These are phyloP conservation scores for Calephelis perditalis DNA, from an alignment of 2,888 invertebrate genomes.

Conservation along the genomic window DNA sequence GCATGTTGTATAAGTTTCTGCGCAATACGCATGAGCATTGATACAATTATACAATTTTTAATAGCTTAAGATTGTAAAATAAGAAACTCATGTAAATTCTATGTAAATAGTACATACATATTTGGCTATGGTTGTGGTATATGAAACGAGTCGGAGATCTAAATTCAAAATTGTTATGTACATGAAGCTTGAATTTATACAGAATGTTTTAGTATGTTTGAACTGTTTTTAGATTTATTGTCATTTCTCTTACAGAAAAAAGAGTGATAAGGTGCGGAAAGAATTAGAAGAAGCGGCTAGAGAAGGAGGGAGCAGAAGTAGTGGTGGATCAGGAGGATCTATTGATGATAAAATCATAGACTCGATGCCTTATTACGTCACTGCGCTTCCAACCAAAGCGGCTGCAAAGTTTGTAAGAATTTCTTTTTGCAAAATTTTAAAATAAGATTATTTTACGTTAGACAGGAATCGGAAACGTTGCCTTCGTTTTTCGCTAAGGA, in stretches of 20 bases:
- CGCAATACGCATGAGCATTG: not conserved
- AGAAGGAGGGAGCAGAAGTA: constrained; percentile 78
- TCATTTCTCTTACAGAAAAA: constrained; percentile 81
- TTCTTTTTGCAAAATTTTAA: no score
- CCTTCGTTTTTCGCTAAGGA: no score
- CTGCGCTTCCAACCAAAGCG: constrained; percentile 82
- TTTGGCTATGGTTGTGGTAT: constrained; percentile 4
- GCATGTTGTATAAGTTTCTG: constrained; percentile 1
- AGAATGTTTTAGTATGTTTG: not conserved
- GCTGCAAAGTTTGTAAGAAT: constrained; percentile 86
- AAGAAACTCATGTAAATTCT: not conserved
- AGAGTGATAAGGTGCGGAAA: constrained; percentile 91
- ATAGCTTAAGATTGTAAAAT: constrained; percentile 4
- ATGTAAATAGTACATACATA: not conserved
- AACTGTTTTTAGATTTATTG: not conserved
- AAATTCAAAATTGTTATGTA: constrained; percentile 18
- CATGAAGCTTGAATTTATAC: constrained; percentile 21
- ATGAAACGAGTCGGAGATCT: not conserved
- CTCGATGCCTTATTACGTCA: constrained; percentile 62
- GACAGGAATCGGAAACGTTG: no score
- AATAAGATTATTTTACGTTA: no score
- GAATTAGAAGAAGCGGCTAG: constrained; percentile 94
- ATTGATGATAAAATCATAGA: constrained; percentile 62
- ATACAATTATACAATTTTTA: not conserved
- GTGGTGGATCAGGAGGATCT: constrained; percentile 57